phyloP scores from a whole-genome alignment of 2,888 invertebrate species.

The Linhomoeus sp. region DNA sequence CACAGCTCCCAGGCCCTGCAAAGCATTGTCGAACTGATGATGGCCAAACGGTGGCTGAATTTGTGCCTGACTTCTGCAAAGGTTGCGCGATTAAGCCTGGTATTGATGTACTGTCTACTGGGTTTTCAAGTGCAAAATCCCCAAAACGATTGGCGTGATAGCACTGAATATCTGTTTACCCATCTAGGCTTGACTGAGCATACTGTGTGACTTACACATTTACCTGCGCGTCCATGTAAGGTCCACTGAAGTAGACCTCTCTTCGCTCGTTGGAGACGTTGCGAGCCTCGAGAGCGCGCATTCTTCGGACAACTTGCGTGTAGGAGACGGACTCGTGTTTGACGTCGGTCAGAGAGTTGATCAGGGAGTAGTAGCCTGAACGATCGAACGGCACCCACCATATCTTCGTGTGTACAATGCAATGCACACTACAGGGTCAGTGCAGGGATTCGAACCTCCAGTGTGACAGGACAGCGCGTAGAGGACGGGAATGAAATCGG shows the following conservation, averaged over 20 bases:
- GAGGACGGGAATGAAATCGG: slow-evolving; percentile 31
- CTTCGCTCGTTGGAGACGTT: not conserved
- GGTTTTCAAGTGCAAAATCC: too few species aligned
- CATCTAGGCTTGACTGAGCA: too few species aligned
- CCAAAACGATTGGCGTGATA: too few species aligned
- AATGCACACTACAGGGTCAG: too few species aligned
- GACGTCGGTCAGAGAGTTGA: slow-evolving; percentile 1
- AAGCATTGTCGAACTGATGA: too few species aligned
- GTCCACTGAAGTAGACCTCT: slow-evolving; percentile 1
- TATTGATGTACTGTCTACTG: too few species aligned
- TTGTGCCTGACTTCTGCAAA: not conserved
- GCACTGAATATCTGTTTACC: too few species aligned
- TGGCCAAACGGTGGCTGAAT: not conserved
- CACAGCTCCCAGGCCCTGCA: slow-evolving; percentile 3
- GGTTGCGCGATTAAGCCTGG: too few species aligned
- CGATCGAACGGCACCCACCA: not conserved
- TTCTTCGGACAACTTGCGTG: not conserved
- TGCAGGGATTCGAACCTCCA: slow-evolving; percentile 24
- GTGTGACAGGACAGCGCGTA: slow-evolving; percentile 34
- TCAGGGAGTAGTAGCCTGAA: slow-evolving; percentile 2
- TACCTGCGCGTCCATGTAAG: slow-evolving; percentile 8
- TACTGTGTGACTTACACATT: not conserved
- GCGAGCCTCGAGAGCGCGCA: slow-evolving; percentile 1
- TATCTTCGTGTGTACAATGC: too few species aligned
- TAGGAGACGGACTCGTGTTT: not conserved